phyloP scores from a whole-genome alignment of 1,140 invertebrate genomes.

The Pogonus chalceus region DNA sequence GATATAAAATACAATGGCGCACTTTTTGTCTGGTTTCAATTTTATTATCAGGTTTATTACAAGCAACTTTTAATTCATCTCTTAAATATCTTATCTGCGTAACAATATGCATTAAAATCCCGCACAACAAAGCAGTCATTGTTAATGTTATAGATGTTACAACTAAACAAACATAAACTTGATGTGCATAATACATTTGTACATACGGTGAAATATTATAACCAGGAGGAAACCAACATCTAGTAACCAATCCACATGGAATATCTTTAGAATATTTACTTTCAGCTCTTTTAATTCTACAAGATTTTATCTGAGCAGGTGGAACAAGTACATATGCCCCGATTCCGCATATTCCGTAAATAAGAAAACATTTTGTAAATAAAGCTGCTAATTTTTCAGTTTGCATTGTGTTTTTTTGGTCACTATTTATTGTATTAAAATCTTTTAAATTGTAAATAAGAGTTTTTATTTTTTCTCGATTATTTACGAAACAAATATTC shows the following conservation, averaged over 20 bases:
- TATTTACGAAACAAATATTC: not conserved
- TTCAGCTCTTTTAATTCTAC: not conserved
- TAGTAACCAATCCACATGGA: conserved; percentile 13
- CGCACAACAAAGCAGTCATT: conserved; percentile 12
- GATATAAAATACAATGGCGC: conserved; percentile 11
- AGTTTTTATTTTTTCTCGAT: not conserved
- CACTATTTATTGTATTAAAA: not conserved
- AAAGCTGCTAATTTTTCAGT: conserved; percentile 8
- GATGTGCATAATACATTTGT: conserved; percentile 5
- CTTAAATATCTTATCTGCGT: conserved; percentile 10
- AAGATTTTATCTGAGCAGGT: conserved; percentile 4
- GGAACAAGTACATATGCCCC: conserved; percentile 10
- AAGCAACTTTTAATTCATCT: not conserved
- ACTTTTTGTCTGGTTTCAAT: conserved; percentile 1
- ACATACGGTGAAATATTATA: conserved; percentile 10
- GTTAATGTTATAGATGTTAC: conserved; percentile 3
- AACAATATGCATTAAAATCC: conserved; percentile 11
- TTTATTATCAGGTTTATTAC: not conserved
- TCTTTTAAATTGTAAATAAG: not conserved
- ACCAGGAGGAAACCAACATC: conserved; percentile 10
- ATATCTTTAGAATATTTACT: conserved; percentile 8
- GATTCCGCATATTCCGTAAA: conserved; percentile 12
- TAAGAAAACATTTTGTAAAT: conserved; percentile 12
- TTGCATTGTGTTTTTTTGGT: not conserved
- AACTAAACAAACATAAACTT: conserved; percentile 10